Conservation (phyloP, 1,140 invertebrate species). For the Procambarus clarkii region DNA sequence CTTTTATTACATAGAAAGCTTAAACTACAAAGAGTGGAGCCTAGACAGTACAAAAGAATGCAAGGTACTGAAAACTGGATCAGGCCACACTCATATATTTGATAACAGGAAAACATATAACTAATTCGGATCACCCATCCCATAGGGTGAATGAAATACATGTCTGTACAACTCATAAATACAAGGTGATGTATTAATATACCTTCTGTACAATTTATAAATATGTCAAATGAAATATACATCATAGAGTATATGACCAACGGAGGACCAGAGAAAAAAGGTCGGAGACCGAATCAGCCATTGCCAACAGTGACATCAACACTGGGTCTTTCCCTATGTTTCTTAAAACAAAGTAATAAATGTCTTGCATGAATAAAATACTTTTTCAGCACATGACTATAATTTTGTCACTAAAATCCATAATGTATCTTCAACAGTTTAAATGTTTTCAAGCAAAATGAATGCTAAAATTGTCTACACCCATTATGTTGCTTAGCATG, state of each 20-base stretch:
- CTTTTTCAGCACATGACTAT: background rate
- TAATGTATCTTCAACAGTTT: background rate
- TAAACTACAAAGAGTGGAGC: slow-evolving; percentile 43
- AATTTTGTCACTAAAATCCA: background rate
- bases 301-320: slow-evolving; percentile 39
- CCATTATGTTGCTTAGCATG: too few species aligned
- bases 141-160: slow-evolving; percentile 39
- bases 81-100: slow-evolving; percentile 20
- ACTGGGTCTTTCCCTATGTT: background rate
- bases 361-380: background rate
- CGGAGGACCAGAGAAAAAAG: slow-evolving; percentile 41
- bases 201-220: slow-evolving; percentile 55
- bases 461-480: background rate
- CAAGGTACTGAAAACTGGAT: slow-evolving; percentile 15
- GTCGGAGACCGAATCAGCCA: slow-evolving; percentile 44
- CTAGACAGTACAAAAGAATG: slow-evolving; percentile 54
- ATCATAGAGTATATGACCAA: slow-evolving; percentile 32
- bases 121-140: slow-evolving; percentile 31
- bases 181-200: slow-evolving; percentile 20
- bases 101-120: slow-evolving; percentile 27
- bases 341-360: background rate
- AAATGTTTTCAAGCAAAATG: background rate
- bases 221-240: slow-evolving; percentile 51
- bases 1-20: slow-evolving; percentile 57
- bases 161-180: slow-evolving; percentile 63